Conservation (phyloP, 2,888 invertebrate species). For the Apamea monoglypha region DNA sequence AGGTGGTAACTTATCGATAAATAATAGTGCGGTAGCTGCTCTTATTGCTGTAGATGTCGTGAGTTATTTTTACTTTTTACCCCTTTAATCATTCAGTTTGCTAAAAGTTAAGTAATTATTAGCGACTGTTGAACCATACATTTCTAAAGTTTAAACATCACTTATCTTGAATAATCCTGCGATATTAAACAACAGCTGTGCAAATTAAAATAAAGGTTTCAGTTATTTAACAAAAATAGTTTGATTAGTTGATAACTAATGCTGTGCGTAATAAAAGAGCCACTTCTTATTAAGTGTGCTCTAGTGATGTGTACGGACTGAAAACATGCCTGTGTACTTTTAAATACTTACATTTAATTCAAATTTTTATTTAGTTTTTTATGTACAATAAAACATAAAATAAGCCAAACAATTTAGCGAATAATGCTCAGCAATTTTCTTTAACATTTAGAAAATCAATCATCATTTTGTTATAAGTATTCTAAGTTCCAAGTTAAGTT, state of each 20-base stretch:
- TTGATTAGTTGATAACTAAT: neutral
- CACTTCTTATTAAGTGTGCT: neutral
- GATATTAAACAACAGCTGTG: neutral
- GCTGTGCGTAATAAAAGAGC: conserved; percentile 4
- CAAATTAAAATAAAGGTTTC: conserved; percentile 2
- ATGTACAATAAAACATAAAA: neutral
- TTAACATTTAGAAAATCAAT: neutral
- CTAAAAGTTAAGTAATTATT: neutral
- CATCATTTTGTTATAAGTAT: neutral
- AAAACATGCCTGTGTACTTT: neutral
- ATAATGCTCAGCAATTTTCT: neutral
- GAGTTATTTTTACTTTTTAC: conserved; percentile 11
- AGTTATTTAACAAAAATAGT: neutral
- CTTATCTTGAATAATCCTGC: neutral
- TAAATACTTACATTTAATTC: neutral
- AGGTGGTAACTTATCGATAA: conserved; percentile 20
- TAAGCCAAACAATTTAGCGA: neutral
- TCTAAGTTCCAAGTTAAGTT: neutral
- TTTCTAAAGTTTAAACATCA: neutral
- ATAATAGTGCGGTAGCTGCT: neutral
- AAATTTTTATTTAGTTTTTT: neutral
- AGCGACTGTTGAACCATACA: neutral
- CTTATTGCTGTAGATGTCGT: conserved; percentile 9
- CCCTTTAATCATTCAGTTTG: neutral
- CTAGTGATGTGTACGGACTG: neutral